Evolutionary conservation across 2,888 invertebrate species (phyloP).

Genomic region (Mallateleia sp.): DNA sequence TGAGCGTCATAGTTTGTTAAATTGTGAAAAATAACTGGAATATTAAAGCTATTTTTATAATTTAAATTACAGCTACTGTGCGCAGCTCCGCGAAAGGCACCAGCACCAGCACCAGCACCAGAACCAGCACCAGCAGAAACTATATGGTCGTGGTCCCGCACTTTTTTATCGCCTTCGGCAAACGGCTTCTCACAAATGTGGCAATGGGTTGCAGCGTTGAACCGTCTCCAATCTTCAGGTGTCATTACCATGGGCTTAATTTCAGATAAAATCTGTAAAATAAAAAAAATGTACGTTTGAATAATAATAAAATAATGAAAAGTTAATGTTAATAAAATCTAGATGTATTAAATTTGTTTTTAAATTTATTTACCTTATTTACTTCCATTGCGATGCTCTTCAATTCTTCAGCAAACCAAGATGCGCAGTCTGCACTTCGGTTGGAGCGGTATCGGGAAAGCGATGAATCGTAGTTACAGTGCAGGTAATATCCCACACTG

Average conservation of each 20-base stretch:
- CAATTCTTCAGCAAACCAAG: conserved; percentile 1
- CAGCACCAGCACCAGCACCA: too few species aligned
- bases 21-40: conserved; percentile 80
- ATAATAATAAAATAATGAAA: conserved; percentile 6
- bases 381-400: not conserved
- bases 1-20: conserved; percentile 77
- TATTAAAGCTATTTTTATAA: conserved; percentile 56
- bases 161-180: conserved; percentile 1
- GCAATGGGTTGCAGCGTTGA: conserved; percentile 4
- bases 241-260: conserved; percentile 12
- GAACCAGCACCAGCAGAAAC: too few species aligned
- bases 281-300: not conserved
- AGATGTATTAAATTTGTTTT: not conserved
- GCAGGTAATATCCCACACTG: not conserved
- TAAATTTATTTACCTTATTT: conserved; percentile 12
- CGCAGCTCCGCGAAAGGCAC: conserved; percentile 68
- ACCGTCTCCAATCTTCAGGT: conserved; percentile 11
- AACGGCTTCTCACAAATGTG: conserved; percentile 41
- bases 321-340: too few species aligned
- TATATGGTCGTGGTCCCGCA: conserved; percentile 38
- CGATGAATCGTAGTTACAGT: conserved; percentile 6
- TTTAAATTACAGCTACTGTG: conserved; percentile 76
- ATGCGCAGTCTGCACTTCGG: not conserved
- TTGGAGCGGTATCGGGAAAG: not conserved
- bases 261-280: conserved; percentile 18